A percentile compares a stretch with the other conserved stretches of the same genome.
phyloP scores from a whole-genome alignment of 2,888 invertebrate genomes.

The Dicycla oo region DNA sequence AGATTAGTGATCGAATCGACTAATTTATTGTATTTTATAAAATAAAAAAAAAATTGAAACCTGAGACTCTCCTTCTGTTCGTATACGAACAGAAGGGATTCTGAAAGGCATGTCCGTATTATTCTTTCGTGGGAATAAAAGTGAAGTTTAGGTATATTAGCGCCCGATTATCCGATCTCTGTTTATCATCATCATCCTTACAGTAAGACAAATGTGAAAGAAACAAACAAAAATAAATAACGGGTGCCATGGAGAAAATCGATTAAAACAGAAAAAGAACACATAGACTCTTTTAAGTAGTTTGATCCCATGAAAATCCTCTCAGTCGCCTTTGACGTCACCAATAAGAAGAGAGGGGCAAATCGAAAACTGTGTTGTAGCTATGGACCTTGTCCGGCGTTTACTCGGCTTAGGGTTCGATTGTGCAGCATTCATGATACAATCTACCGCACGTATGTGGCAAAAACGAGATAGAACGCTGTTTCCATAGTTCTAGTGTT shows the following conservation, averaged over 20 bases:
- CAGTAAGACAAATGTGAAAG: too few relatives aligned
- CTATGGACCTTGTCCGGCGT: neutral
- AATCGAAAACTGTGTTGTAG: neutral
- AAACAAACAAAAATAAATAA: slow-evolving; percentile 6
- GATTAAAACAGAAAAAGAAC: slow-evolving; percentile 5
- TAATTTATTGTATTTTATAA: too few relatives aligned
- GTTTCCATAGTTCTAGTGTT: neutral
- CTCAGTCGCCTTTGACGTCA: neutral
- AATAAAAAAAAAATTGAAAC: too few relatives aligned
- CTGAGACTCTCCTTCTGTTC: too few relatives aligned
- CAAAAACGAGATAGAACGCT: neutral
- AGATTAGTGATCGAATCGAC: too few relatives aligned
- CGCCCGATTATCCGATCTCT: too few relatives aligned
- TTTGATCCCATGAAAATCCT: neutral
- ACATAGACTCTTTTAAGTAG: neutral
- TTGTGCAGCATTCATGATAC: neutral
- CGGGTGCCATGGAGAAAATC: neutral
- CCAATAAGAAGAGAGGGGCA: neutral
- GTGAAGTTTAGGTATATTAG: too few relatives aligned
- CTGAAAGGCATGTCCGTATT: too few relatives aligned
- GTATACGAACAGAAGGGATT: too few relatives aligned
- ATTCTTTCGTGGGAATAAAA: too few relatives aligned
- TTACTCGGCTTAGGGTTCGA: neutral
- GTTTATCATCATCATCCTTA: too few relatives aligned
- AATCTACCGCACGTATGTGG: neutral